Percentiles rank a stretch among this genome's conserved stretches.
Evolutionary conservation across 1,140 invertebrate genomes (phyloP).

Genomic region (Anastatus disparis): DNA sequence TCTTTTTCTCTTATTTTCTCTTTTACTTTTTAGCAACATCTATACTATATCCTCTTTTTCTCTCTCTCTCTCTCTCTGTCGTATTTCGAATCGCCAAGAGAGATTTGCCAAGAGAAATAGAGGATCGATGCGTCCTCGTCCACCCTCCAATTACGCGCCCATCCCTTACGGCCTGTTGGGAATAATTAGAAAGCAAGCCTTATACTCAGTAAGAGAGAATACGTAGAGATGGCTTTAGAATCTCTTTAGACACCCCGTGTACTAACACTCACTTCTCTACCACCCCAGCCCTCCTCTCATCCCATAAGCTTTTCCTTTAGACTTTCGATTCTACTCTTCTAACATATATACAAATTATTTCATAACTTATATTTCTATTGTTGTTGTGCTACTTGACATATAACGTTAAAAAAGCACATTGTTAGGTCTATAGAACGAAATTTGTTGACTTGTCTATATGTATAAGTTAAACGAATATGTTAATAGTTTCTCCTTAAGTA

Average conservation of each 20-base stretch:
- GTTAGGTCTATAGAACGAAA: too few species aligned
- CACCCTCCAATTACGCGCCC: conserved; percentile 63
- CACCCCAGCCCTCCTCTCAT: conserved; percentile 3
- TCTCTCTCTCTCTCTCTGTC: neutral
- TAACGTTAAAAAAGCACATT: neutral
- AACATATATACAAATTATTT: conserved; percentile 37
- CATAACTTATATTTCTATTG: conserved; percentile 13
- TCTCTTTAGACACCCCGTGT: conserved; percentile 27
- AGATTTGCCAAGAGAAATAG: conserved; percentile 54
- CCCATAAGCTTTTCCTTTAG: too few species aligned
- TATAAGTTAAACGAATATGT: too few species aligned
- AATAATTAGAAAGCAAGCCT: conserved; percentile 65
- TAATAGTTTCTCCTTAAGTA: too few species aligned
- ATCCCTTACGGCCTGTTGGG: conserved; percentile 61
- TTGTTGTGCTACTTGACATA: neutral
- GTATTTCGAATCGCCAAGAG: conserved; percentile 38
- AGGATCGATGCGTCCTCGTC: conserved; percentile 61
- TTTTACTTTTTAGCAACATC: neutral
- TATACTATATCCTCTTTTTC: neutral
- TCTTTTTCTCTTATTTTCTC: neutral
- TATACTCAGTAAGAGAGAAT: too few species aligned
- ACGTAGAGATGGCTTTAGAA: conserved; percentile 38
- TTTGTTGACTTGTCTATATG: too few species aligned
- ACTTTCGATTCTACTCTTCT: too few species aligned
- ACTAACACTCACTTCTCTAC: conserved; percentile 8